Base-by-base conservation (phyloP, 2,113 vertebrate genomes). In the Plecturocebus donacophilus region DNA sequence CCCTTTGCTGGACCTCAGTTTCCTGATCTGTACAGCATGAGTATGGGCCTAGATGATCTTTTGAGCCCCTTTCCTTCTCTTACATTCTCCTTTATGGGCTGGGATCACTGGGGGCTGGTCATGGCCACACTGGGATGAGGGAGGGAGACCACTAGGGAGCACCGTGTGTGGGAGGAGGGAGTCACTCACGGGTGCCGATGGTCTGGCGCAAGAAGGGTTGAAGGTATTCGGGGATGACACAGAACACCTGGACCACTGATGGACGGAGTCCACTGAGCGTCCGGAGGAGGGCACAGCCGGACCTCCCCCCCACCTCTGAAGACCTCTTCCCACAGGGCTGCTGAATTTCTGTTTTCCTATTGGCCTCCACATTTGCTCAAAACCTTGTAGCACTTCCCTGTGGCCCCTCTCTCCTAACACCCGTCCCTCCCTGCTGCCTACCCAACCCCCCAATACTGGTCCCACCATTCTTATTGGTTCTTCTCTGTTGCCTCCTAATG, bases 151-250 rank as follows among this genome's bases (percentile, higher is more conserved):
- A 27, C n/a, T 30, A 13, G 25, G 45, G n/a, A 52, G 30, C 66
- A 35, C n/a, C 0, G 0, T 1, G 0, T 0, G 3, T 0, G 4
- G 40, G n/a, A 2, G 13, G 21, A 12, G 12, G 75, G 95, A 19
- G 45, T 7, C 45, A 99, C 99, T 99, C 97, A 99, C 99, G 99
- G 30, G 38, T 96, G 3, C 98, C 94, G 0, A 99, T 35, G 0
- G 54, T 98, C 32, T 8, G 47, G 25, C 38, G 98, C 21, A 99
- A 23, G 23, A 99, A 99, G 0, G 2, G 0, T 11, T 98, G 98
- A 84, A 99, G 27, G 97, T 99, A 99, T 0, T n/a, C 7, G 0
- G 99, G 99, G 92, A 99, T 91, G 97, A 98, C 0, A 71, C 99
- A 99, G 98, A 99, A 99, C 17, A 99, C 0, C 85, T 98, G 82